These are phyloP conservation scores for Pomatorhinus ruficollis DNA, from an alignment of 2,113 vertebrate species.

Conservation along the genomic window DNA sequence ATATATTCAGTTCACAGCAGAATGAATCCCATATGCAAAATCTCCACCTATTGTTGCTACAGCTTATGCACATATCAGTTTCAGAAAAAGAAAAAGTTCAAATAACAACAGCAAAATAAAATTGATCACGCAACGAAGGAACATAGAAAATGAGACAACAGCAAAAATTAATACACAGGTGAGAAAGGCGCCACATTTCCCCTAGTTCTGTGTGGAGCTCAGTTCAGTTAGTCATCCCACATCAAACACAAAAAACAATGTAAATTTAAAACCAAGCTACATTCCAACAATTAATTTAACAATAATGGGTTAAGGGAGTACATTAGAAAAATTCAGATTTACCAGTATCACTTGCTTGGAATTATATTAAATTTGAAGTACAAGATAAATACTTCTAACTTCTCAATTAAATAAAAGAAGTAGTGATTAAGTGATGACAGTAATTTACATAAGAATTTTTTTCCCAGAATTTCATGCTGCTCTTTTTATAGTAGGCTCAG, in stretches of 20 bases:
- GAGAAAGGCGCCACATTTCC: background rate
- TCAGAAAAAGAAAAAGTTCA: conserved; percentile 55
- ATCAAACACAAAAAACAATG: background rate
- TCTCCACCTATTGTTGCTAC: conserved; percentile 48
- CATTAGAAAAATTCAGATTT: background rate
- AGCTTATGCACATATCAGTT: conserved; percentile 41
- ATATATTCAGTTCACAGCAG: conserved; percentile 64
- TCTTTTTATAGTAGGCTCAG: background rate
- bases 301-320: background rate
- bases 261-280: background rate
- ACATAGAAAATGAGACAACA: conserved; percentile 42
- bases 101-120: conserved; percentile 53
- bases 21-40: conserved; percentile 67
- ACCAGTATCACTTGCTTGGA: background rate
- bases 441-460: background rate
- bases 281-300: background rate
- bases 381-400: background rate
- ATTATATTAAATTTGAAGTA: background rate
- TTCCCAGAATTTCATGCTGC: background rate
- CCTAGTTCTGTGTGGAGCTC: background rate
- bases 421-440: background rate
- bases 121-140: conserved; percentile 42
- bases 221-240: background rate
- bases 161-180: conserved; percentile 17
- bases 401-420: background rate